These are phyloP conservation scores for Stomatorhinus ivindoensis DNA, from an alignment of 2,113 vertebrate species.

Conservation along the genomic window DNA sequence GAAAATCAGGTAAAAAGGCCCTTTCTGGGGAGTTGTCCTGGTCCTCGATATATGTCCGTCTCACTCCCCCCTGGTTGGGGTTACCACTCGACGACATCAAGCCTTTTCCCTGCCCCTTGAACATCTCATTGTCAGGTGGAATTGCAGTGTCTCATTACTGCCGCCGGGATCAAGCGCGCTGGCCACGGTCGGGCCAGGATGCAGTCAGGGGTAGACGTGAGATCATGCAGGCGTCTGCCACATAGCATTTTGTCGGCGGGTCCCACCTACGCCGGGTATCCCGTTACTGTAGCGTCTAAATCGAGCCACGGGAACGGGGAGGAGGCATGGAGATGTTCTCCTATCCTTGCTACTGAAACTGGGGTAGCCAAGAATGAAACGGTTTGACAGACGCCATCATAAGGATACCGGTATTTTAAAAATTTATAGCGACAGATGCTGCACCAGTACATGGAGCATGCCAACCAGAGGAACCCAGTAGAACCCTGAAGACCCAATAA, in stretches of 20 bases:
- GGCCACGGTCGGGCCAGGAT: background rate
- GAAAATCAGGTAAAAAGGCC: background rate
- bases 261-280: constrained; percentile 24
- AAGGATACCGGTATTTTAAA: background rate
- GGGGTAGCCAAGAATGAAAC: background rate
- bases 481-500: background rate
- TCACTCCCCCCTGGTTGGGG: background rate
- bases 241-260: constrained; percentile 51
- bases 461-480: background rate
- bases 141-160: constrained; percentile 26
- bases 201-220: constrained; percentile 39
- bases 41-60: background rate
- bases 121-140: background rate
- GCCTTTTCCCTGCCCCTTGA: background rate
- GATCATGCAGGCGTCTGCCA: constrained; percentile 35
- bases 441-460: background rate
- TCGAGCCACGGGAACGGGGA: background rate
- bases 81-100: constrained; percentile 10
- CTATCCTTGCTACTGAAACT: background rate
- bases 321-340: background rate
- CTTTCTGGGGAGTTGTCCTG: background rate
- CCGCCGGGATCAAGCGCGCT: background rate
- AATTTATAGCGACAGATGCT: background rate
- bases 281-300: background rate
- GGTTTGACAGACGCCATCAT: background rate